Evolutionary conservation across 2,113 vertebrate species (phyloP), one percentile per base, ranked within the genome.

Genomic region (Ciconia maguari): DNA sequence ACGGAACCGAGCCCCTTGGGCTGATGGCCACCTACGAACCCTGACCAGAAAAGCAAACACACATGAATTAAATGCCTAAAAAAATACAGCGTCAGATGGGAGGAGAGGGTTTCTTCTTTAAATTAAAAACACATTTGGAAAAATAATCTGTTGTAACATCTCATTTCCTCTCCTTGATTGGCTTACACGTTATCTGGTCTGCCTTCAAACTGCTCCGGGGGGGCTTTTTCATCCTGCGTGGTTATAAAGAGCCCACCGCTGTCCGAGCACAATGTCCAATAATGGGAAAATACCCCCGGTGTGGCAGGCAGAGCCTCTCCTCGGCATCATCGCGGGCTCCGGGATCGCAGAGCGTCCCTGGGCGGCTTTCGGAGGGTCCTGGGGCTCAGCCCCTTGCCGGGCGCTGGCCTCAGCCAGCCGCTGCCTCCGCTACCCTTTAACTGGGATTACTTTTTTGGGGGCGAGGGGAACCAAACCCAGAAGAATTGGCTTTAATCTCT

Each of bases 251-350:
- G 25, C 42, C 30, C 0, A 2, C 46, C 19, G 12, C 29, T 24
- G 57, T 3, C 48, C 7, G 48, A n/a, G 49, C 61, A 6, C 61
- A 3, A 3, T 16, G 1, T 4, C 7, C 20, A 15, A 9, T 20
- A 26, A n/a, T 5, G 9, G 54, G 32, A 13, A 32, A 55, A 25
- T 12, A 10, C 51, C 19, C 71, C 52, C 24, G 71, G 2, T 7
- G 10, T 14, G 52, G 71, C 69, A 22, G 49, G 49, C 10, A 1
- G 49, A 16, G 36, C 30, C 22, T 25, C 71, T 20, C 22, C 52
- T 19, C 7, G 4, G 52, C 2, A 0, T 11, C 9, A 3, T 2
- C 18, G 13, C 4, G 7, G 52, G 52, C 2, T 8, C 71, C 8
- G 38, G 16, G 16, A 11, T 10, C 1, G 22, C 17, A 11, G 71